A percentile compares a stretch with the other conserved stretches of the same genome.
These are phyloP conservation scores for Tenodera sinensis DNA, from an alignment of 2,888 invertebrate genomes.

Conservation along the genomic window DNA sequence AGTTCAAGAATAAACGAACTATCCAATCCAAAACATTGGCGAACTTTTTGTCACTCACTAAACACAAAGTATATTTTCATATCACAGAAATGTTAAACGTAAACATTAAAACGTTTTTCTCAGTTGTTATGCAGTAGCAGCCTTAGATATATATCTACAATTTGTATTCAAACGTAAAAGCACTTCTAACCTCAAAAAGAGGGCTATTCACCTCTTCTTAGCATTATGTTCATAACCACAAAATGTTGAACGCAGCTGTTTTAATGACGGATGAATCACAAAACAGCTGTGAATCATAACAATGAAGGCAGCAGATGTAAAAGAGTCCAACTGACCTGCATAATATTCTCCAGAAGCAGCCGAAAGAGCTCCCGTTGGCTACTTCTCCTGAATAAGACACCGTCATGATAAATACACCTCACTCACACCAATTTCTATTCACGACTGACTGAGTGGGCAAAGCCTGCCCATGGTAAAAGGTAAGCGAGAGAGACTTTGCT, in stretches of 20 bases:
- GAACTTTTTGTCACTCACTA: no score
- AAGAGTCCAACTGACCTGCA: slow-evolving; percentile 64
- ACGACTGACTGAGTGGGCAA: neutral
- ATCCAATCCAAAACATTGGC: neutral
- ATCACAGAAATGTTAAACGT: no score
- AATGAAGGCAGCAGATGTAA: neutral
- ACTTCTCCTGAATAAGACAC: slow-evolving; percentile 87
- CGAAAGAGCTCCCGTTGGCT: slow-evolving; percentile 88
- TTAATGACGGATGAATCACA: neutral
- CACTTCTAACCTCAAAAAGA: neutral
- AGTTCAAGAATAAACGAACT: neutral
- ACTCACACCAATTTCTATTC: neutral
- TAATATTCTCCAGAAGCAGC: slow-evolving; percentile 88
- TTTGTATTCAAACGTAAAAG: neutral
- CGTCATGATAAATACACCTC: slow-evolving; percentile 58
- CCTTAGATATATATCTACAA: neutral
- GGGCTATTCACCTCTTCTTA: neutral
- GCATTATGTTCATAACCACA: no score
- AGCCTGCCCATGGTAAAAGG: neutral
- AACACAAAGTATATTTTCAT: no score
- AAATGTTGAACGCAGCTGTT: neutral
- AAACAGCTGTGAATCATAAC: neutral
- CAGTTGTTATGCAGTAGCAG: no score
- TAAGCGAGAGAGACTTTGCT: neutral
- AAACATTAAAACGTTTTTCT: no score